Conservation (phyloP, 2,113 vertebrate species). For the Steatornis caripensis region DNA sequence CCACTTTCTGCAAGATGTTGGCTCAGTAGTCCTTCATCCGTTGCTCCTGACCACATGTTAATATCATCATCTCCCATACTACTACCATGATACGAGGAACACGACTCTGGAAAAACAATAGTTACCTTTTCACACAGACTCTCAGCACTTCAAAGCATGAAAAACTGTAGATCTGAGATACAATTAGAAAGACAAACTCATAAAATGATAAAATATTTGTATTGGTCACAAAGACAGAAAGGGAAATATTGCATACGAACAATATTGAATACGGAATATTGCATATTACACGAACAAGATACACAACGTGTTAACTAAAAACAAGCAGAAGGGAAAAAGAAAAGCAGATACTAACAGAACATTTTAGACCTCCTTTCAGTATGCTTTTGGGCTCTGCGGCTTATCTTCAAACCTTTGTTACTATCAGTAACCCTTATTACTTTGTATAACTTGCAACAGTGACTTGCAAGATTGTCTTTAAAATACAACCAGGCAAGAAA, state of each 20-base stretch:
- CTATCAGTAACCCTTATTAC: not conserved
- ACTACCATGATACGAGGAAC: conserved; percentile 58
- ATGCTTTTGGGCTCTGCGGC: not conserved
- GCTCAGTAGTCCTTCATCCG: conserved; percentile 73
- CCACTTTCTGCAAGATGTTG: conserved; percentile 75
- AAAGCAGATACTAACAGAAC: conserved; percentile 56
- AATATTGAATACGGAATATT: too few relatives aligned
- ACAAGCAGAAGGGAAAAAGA: not conserved
- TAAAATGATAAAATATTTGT: not conserved
- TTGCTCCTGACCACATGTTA: conserved; percentile 71
- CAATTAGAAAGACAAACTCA: not conserved
- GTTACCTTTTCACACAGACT: not conserved
- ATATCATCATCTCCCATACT: conserved; percentile 44
- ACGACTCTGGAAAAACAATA: conserved; percentile 39
- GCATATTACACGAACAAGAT: not conserved
- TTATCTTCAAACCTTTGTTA: not conserved
- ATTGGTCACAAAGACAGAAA: not conserved
- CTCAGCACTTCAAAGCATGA: not conserved
- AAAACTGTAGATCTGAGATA: not conserved
- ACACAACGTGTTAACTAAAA: conserved; percentile 15
- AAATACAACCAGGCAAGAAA: not conserved
- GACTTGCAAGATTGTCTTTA: not conserved
- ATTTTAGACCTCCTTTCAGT: not conserved
- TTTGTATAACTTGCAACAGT: not conserved
- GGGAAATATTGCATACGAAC: not conserved